Evolutionary conservation across 2,113 vertebrate species (phyloP), one percentile per base, ranked within the genome.

Genomic region (Channa maculata): DNA sequence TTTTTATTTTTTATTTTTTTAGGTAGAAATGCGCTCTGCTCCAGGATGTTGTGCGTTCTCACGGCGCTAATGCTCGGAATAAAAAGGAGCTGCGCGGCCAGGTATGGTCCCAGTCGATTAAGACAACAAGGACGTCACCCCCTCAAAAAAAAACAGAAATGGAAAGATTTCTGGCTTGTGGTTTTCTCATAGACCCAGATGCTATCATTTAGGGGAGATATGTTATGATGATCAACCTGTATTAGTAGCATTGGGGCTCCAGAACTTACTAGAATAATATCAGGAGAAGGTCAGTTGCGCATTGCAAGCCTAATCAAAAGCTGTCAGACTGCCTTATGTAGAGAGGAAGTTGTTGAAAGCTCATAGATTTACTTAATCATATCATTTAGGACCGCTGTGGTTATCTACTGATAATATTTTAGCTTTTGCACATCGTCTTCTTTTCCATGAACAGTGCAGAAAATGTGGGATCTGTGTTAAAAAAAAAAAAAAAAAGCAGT

Each of bases 251-350:
- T 48, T 13, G 14, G 0, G 7, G 54, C 38, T 24, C n/a, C 6
- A 59, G 13, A 73, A 86, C 82, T 72, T 83, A 81, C 54, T 13
- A 13, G 51, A 36, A 36, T 86, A 67, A 44, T 80, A 77, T 55
- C 39, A 65, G 36, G 52, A 64, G 70, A 88, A 81, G 86, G 75
- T 86, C 76, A 83, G 34, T 48, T 77, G 59, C 51, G 53, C 54
- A 71, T 41, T 76, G 33, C 45, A 79, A 65, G 66, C 76, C 49
- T 60, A 54, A 61, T 71, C 37, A 60, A 57, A 77, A 38, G 45
- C 43, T 34, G 49, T 59, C 45, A 51, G 46, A 43, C 3, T 44
- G 65, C 3, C 43, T 53, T 41, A 24, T 75, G 41, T 49, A 7
- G 24, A 60, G n/a, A 52, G 58, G 51, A 59, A 24, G 57, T 57